Conservation (phyloP, 2,797 vertebrate species). For the Pseudochirops corinnae region DNA sequence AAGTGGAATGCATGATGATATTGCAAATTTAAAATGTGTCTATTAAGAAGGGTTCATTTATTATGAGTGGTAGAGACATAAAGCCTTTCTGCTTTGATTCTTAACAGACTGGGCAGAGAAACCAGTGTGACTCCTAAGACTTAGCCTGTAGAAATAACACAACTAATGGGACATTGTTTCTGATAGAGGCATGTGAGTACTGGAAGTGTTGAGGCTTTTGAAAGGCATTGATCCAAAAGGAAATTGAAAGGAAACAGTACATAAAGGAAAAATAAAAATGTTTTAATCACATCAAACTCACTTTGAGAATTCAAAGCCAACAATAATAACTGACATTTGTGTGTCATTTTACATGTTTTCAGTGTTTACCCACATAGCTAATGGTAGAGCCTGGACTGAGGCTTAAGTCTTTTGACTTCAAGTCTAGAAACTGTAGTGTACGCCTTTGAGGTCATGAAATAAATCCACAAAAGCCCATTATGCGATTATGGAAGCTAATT, state of each 20-base stretch:
- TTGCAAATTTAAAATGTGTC: constrained; percentile 3
- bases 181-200: neutral
- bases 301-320: neutral
- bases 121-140: constrained; percentile 1
- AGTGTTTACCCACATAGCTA: neutral
- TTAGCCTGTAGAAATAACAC: neutral
- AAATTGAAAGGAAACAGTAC: neutral
- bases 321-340: neutral
- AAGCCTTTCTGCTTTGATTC: constrained; percentile 5
- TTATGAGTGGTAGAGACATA: neutral
- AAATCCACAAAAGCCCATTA: neutral
- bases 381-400: neutral
- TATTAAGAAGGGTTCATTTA: constrained; percentile 5
- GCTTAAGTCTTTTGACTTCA: neutral
- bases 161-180: neutral
- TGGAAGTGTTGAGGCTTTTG: neutral
- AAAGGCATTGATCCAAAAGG: constrained; percentile 23
- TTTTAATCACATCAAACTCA: constrained; percentile 4
- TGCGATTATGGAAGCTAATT: neutral
- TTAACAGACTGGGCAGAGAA: constrained; percentile 7
- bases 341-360: neutral
- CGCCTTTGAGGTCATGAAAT: neutral
- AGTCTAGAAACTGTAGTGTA: neutral
- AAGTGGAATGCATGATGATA: neutral
- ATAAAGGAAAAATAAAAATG: neutral